Evolutionary conservation across 23 tunicate species (phyloP), one percentile per base, ranked within the genome.

Genomic region (Aplidium turbinatum): DNA sequence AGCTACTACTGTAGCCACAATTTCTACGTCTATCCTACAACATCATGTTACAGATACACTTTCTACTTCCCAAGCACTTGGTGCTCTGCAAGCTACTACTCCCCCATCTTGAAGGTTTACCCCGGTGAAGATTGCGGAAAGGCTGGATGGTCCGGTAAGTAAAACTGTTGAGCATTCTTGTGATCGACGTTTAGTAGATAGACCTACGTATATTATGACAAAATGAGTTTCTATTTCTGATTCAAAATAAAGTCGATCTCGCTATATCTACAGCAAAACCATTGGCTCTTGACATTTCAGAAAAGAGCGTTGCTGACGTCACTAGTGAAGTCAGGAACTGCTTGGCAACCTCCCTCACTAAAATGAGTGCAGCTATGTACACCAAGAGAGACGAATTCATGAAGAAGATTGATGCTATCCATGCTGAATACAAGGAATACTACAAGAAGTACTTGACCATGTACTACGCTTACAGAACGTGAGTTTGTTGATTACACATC

Each of bases 81-180:
- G 82, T 78, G 82, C 63, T 78, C 82, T 26, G 4, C 62, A 62
- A 32, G 38, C 18, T 78, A 63, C 73, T 78, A 78, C 63, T 46
- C 73, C 35, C 46, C 62, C 73, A 78, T 78, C 63, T 63, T 78
- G 62, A 78, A 78, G 73, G 82, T 78, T 31, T 78, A 78, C 47
- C 82, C 82, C 51, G 61, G 34, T 3, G 73, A 47, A 3, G 52
- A 19, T 23, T 78, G 82, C 48, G 82, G 73, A 48, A 78, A 31
- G 77, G 29, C 33, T n/a, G 82, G 73, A 47, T 78, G 68, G 69
- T 22, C 47, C 31, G 82, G 82, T 78, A 33, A 33, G 71, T n/a
- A n/a, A n/a, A n/a, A n/a, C n/a, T n/a, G n/a, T n/a, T n/a, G n/a
- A n/a, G n/a, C n/a, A n/a, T n/a, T n/a, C n/a, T n/a, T n/a, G n/a